Conservation (phyloP, 2,888 invertebrate species). For the Aromia moschata region DNA sequence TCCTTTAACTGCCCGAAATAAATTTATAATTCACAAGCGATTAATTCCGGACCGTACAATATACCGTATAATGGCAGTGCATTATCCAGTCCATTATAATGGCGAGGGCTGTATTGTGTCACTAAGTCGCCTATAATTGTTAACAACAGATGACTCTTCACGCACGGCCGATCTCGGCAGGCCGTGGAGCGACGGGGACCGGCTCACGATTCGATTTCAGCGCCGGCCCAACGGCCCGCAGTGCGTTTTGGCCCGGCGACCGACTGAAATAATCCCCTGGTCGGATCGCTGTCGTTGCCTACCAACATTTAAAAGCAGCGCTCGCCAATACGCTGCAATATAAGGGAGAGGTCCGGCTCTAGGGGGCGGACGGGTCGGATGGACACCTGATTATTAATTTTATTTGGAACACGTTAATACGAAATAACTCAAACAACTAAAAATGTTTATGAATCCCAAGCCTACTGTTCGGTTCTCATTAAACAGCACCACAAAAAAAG, state of each 20-base stretch:
- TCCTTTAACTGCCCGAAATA: constrained; percentile 55
- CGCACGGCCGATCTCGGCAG: constrained; percentile 48
- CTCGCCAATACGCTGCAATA: constrained; percentile 3
- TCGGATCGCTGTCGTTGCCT: constrained; percentile 1
- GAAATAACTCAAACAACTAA: no score
- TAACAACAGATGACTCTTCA: constrained; percentile 62
- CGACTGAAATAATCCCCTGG: constrained; percentile 11
- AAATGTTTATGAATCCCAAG: no score
- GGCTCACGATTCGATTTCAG: constrained; percentile 28
- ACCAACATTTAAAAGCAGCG: constrained; percentile 22
- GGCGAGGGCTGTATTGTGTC: constrained; percentile 61
- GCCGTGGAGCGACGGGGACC: constrained; percentile 5
- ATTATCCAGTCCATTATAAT: constrained; percentile 60
- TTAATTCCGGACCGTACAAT: constrained; percentile 58
- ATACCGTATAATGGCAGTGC: constrained; percentile 58
- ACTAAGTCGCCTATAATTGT: constrained; percentile 63
- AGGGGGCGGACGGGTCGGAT: no score
- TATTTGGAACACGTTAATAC: no score
- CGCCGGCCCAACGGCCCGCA: neutral
- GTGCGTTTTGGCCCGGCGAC: neutral
- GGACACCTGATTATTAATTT: no score
- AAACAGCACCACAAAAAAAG: no score
- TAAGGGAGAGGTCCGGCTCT: no score
- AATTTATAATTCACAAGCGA: constrained; percentile 62
- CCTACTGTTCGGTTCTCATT: no score